These are phyloP conservation scores for Poicephalus meyeri DNA, from an alignment of 2,113 vertebrate genomes.

Conservation along the genomic window DNA sequence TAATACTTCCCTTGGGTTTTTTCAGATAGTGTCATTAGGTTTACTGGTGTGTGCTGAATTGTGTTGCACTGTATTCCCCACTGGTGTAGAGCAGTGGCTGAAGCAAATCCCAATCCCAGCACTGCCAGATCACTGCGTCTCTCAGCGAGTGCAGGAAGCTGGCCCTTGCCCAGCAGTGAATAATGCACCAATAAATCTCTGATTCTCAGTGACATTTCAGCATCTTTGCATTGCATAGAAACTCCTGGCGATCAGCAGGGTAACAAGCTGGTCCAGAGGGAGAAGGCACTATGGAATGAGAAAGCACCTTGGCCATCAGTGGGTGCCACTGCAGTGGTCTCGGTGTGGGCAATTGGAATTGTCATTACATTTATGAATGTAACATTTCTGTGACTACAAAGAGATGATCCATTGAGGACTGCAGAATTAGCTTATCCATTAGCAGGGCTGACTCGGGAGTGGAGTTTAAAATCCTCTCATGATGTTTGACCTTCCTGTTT, in stretches of 20 bases:
- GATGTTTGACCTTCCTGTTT: background rate
- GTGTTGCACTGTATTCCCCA: background rate
- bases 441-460: accelerated
- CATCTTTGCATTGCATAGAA: background rate
- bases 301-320: background rate
- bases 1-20: accelerated
- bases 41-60: background rate
- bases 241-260: background rate
- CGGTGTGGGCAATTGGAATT: accelerated
- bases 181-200: background rate
- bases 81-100: background rate
- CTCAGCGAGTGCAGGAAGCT: accelerated
- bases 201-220: background rate
- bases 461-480: background rate
- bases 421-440: background rate
- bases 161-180: background rate
- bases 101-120: background rate
- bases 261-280: background rate
- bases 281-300: background rate
- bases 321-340: background rate
- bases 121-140: accelerated
- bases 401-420: background rate
- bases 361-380: background rate
- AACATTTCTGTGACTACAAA: background rate
- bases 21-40: background rate